A percentile compares a stretch with the other conserved stretches of the same genome.
Conservation (phyloP, 2,797 vertebrate genomes). For the Lagorchestes hirsutus region DNA sequence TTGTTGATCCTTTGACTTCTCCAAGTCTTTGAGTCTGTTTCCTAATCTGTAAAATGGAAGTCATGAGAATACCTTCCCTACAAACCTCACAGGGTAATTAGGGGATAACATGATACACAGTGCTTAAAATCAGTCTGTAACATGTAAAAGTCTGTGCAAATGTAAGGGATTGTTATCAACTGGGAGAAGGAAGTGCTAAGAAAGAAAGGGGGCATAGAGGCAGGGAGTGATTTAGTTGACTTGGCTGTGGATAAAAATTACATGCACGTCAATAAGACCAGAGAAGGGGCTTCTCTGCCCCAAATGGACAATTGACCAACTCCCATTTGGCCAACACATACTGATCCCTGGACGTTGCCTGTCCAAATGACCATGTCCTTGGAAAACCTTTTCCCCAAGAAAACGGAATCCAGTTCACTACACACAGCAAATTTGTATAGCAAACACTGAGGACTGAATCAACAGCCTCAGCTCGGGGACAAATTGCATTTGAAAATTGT, state of each 20-base stretch:
- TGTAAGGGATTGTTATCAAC: background rate
- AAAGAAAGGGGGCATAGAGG: background rate
- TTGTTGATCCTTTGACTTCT: background rate
- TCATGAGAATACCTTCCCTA: background rate
- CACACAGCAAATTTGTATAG: conserved; percentile 65
- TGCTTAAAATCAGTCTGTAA: background rate
- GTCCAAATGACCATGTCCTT: background rate
- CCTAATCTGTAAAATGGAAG: background rate
- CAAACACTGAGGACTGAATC: conserved; percentile 76
- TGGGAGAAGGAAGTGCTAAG: background rate
- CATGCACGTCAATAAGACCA: background rate
- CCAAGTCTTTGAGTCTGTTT: background rate
- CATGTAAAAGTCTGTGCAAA: background rate
- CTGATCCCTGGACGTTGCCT: background rate
- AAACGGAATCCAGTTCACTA: conserved; percentile 59
- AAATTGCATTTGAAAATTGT: conserved; percentile 84
- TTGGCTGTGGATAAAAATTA: background rate
- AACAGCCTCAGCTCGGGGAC: conserved; percentile 74
- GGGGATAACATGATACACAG: background rate
- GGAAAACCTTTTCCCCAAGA: conserved; percentile 32
- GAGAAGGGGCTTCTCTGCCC: too few species aligned
- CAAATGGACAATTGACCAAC: background rate
- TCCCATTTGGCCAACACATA: background rate
- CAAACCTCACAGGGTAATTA: background rate
- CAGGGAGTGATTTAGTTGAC: background rate